phyloP scores from a whole-genome alignment of 2,888 invertebrate species.

The Pocota personata region DNA sequence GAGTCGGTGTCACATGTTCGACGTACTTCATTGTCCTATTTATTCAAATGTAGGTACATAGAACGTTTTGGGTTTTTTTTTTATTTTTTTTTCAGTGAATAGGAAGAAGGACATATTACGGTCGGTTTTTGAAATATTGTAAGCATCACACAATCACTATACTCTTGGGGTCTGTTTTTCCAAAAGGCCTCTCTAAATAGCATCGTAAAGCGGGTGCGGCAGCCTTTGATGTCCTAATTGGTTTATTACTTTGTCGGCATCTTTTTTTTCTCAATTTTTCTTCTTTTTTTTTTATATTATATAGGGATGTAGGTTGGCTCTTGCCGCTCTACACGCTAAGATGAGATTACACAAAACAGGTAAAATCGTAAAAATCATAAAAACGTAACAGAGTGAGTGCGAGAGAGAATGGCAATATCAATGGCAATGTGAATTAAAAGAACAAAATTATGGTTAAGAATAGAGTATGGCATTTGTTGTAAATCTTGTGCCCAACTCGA shows the following conservation, averaged over 20 bases:
- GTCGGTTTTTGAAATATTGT: conserved; percentile 66
- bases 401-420: conserved; percentile 27
- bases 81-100: conserved; percentile 27
- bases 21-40: conserved; percentile 66
- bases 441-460: conserved; percentile 52
- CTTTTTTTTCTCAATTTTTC: conserved; percentile 76
- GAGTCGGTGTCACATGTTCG: conserved; percentile 35
- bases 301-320: conserved; percentile 70
- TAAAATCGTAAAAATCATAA: conserved; percentile 72
- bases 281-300: conserved; percentile 39
- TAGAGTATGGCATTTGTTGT: conserved; percentile 70
- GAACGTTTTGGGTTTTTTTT: background rate
- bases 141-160: conserved; percentile 43
- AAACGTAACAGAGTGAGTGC: conserved; percentile 38
- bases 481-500: conserved; percentile 66
- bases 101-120: conserved; percentile 70
- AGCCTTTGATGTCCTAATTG: conserved; percentile 82
- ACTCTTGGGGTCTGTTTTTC: conserved; percentile 50
- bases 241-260: conserved; percentile 82
- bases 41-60: conserved; percentile 55
- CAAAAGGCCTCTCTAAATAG: conserved; percentile 65
- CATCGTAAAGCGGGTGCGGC: conserved; percentile 76
- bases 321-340: conserved; percentile 53
- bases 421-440: conserved; percentile 50
- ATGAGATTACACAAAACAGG: conserved; percentile 73